phyloP scores from a whole-genome alignment of 2,888 invertebrate genomes.

The Sphaeridia pumilis region DNA sequence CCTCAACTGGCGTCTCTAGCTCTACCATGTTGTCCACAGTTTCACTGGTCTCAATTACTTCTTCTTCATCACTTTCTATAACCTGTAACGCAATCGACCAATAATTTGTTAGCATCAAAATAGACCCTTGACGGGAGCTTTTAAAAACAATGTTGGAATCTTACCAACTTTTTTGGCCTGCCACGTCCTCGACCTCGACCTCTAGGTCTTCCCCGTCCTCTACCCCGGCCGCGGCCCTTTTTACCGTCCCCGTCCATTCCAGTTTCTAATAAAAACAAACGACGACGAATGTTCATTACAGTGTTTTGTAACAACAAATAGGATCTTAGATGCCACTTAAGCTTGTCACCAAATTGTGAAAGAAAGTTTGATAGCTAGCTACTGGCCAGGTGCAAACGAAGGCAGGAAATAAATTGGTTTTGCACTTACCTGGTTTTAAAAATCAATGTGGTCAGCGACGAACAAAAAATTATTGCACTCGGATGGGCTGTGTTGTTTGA shows the following conservation, averaged over 20 bases:
- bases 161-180: conserved; percentile 24
- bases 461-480: no score
- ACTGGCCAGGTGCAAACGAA: no score
- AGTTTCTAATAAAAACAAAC: no score
- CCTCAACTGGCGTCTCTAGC: conserved; percentile 6
- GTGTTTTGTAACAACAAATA: no score
- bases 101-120: background rate
- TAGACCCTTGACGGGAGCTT: background rate
- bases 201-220: conserved; percentile 20
- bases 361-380: no score
- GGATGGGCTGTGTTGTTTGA: no score
- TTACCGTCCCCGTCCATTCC: conserved; percentile 3
- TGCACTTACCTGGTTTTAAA: no score
- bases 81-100: conserved; percentile 36
- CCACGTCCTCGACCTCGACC: conserved; percentile 21
- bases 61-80: conserved; percentile 43
- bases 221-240: conserved; percentile 18
- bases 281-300: no score
- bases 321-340: no score
- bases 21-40: conserved; percentile 27
- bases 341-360: no score
- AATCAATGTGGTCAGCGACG: no score
- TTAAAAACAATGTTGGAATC: conserved; percentile 5
- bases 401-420: no score
- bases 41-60: conserved; percentile 32